Conservation (phyloP, 1,140 invertebrate species). For the Nasonia vitripennis region DNA sequence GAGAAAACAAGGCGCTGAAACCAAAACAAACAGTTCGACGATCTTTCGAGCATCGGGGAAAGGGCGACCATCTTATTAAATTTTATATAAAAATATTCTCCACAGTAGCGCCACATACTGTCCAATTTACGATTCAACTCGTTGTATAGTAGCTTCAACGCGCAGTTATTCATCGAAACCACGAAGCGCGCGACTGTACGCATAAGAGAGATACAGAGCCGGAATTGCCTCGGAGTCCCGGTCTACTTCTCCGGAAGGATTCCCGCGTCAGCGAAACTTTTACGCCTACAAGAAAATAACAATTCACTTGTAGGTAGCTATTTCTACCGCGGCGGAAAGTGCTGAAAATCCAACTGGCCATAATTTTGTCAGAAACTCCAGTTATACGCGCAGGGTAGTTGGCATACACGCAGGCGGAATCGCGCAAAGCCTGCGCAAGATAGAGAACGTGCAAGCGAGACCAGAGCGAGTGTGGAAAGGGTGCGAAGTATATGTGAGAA, state of each 20-base stretch:
- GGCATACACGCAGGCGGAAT: not conserved
- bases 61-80: too few species aligned
- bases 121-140: not conserved
- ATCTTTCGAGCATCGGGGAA: too few species aligned
- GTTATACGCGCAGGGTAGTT: not conserved
- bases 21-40: too few species aligned
- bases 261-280: not conserved
- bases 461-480: not conserved
- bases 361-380: not conserved
- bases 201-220: not conserved
- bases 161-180: too few species aligned
- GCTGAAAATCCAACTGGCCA: not conserved
- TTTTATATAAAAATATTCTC: too few species aligned
- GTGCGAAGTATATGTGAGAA: constrained; percentile 25
- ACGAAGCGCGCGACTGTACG: too few species aligned
- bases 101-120: too few species aligned
- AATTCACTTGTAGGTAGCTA: not conserved
- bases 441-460: not conserved
- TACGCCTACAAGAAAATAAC: not conserved
- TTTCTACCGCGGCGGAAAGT: not conserved
- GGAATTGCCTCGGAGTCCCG: not conserved
- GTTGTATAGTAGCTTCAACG: not conserved
- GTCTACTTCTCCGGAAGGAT: not conserved
- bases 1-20: not conserved
- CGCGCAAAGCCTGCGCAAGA: not conserved